A percentile compares a stretch with the other conserved stretches of the same genome.
Conservation (phyloP, 2,888 invertebrate genomes). For the Megamerina dolium region DNA sequence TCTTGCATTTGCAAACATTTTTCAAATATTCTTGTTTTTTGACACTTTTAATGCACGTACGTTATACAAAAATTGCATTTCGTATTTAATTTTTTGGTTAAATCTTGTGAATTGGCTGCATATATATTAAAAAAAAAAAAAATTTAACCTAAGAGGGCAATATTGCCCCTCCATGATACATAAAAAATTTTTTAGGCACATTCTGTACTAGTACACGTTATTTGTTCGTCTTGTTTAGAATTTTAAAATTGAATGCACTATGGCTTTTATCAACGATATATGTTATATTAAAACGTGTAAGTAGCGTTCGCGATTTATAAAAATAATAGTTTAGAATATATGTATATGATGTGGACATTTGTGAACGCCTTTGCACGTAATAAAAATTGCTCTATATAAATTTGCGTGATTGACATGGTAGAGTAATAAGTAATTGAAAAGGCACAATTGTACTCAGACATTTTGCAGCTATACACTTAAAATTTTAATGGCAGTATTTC, state of each 20-base stretch:
- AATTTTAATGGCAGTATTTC: conserved; percentile 18
- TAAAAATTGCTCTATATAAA: not conserved
- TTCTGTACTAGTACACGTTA: conserved; percentile 18
- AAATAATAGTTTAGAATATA: not conserved
- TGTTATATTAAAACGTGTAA: conserved; percentile 6
- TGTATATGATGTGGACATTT: no score
- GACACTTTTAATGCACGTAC: no score
- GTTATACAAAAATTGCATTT: no score
- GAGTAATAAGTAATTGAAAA: not conserved
- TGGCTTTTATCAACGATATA: no score
- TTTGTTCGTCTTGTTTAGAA: no score
- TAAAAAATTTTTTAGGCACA: conserved; percentile 21
- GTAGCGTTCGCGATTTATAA: conserved; percentile 9
- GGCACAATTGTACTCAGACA: conserved; percentile 2
- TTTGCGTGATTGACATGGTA: not conserved
- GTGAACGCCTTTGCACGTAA: no score
- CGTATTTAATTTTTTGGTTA: no score
- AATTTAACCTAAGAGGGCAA: no score
- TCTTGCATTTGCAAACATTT: no score
- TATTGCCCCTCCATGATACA: not conserved
- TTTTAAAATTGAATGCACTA: no score
- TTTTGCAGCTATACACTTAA: no score
- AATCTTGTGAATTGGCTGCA: not conserved
- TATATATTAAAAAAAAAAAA: not conserved
- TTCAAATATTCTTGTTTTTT: no score